A percentile compares a stretch with the other conserved stretches of the same genome.
These are phyloP conservation scores for Ichneumoninae sp. DNA, from an alignment of 2,888 invertebrate genomes.

Conservation along the genomic window DNA sequence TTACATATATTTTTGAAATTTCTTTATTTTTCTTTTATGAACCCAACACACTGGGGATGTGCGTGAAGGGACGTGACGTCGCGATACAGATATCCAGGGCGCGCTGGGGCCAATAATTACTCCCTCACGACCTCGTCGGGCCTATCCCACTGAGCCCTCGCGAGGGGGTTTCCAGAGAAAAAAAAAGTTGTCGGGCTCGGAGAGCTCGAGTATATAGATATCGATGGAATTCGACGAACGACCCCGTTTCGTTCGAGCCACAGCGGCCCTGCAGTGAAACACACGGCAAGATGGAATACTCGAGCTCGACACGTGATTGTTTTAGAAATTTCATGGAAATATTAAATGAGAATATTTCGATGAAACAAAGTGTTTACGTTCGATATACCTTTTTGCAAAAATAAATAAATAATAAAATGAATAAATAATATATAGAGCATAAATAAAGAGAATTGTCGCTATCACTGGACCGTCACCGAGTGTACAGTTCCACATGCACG, in stretches of 20 bases:
- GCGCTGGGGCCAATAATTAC: constrained; percentile 47
- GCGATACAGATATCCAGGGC: neutral
- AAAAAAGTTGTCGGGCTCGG: neutral
- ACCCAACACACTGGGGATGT: constrained; percentile 23
- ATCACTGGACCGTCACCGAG: constrained; percentile 24
- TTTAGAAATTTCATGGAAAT: neutral
- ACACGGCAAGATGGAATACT: neutral
- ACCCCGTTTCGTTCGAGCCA: constrained; percentile 12
- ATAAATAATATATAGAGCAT: constrained; percentile 20
- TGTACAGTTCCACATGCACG: constrained; percentile 43
- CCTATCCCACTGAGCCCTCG: constrained; percentile 39
- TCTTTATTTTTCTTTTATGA: constrained; percentile 21
- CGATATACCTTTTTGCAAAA: too few relatives aligned
- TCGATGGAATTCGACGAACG: constrained; percentile 39
- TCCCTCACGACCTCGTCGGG: constrained; percentile 23
- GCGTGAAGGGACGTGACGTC: constrained; percentile 8
- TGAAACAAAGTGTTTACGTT: too few relatives aligned
- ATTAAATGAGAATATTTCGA: too few relatives aligned
- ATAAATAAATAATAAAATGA: neutral
- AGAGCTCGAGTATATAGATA: constrained; percentile 21
- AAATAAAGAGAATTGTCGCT: constrained; percentile 42
- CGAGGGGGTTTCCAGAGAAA: constrained; percentile 10
- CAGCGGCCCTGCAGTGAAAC: neutral
- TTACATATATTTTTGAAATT: constrained; percentile 38
- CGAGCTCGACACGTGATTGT: neutral